A percentile compares a stretch with the other conserved stretches of the same genome.
Conservation (phyloP, 2,888 invertebrate genomes). For the Cremastinae sp. region DNA sequence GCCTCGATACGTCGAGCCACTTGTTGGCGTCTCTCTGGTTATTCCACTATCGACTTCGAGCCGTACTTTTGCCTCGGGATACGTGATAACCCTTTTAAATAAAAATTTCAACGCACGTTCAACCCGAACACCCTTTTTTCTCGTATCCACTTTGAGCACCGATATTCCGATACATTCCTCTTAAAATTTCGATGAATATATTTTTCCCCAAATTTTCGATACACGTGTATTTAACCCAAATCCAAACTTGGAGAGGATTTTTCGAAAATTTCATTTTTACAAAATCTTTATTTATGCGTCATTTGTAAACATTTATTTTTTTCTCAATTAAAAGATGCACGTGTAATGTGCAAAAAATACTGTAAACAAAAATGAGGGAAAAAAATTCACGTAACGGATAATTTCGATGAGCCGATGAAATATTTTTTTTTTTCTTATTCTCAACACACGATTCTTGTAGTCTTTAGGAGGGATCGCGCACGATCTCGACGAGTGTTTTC, state of each 20-base stretch:
- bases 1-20: not conserved
- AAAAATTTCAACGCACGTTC: conserved; percentile 10
- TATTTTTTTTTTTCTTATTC: conserved; percentile 30
- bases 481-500: conserved; percentile 45
- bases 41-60: conserved; percentile 12
- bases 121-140: conserved; percentile 1
- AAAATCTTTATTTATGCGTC: no score
- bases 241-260: not conserved
- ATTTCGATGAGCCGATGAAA: not conserved
- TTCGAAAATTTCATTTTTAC: not conserved
- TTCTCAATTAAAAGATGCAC: no score
- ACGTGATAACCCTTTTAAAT: conserved; percentile 1
- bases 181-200: no score
- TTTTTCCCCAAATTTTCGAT: no score
- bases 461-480: conserved; percentile 36
- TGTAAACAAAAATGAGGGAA: not conserved
- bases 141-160: not conserved
- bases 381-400: conserved; percentile 1
- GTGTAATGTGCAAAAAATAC: no score
- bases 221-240: not conserved
- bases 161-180: no score
- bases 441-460: conserved; percentile 44
- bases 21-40: conserved; percentile 1
- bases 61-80: conserved; percentile 2
- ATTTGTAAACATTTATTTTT: no score